Conservation (phyloP, 1,140 invertebrate genomes). For the Brachionus angularis region DNA sequence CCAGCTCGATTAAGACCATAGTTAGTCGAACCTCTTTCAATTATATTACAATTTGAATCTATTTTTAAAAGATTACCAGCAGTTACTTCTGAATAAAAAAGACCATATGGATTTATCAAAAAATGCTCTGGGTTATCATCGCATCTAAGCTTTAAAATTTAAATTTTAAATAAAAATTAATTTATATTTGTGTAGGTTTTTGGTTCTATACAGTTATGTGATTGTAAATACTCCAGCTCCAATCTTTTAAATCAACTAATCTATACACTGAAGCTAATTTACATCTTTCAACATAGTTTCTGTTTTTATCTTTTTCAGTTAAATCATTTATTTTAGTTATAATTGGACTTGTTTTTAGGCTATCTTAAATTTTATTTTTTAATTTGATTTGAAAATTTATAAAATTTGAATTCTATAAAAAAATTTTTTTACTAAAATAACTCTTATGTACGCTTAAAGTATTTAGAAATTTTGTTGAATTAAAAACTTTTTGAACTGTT, state of each 20-base stretch:
- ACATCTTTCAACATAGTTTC: too few relatives aligned
- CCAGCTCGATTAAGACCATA: slow-evolving; percentile 70
- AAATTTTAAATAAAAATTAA: background rate
- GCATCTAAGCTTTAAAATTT: slow-evolving; percentile 75
- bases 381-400: too few relatives aligned
- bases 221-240: slow-evolving; percentile 79
- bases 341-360: too few relatives aligned
- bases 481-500: too few relatives aligned
- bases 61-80: slow-evolving; percentile 91
- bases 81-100: slow-evolving; percentile 92
- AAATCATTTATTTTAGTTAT: too few relatives aligned
- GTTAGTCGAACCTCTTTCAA: slow-evolving; percentile 77
- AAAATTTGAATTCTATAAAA: too few relatives aligned
- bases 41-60: slow-evolving; percentile 64
- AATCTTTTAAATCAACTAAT: slow-evolving; percentile 89
- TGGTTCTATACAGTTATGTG: slow-evolving; percentile 65
- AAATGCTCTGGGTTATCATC: slow-evolving; percentile 94
- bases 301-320: too few relatives aligned
- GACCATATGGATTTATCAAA: slow-evolving; percentile 89
- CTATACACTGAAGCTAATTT: slow-evolving; percentile 92
- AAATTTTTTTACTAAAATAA: too few relatives aligned
- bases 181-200: background rate
- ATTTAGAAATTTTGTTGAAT: too few relatives aligned
- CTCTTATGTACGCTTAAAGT: too few relatives aligned
- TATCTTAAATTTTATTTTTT: too few relatives aligned